phyloP scores from a whole-genome alignment of 2,113 vertebrate species.

The Orycteropus afer region DNA sequence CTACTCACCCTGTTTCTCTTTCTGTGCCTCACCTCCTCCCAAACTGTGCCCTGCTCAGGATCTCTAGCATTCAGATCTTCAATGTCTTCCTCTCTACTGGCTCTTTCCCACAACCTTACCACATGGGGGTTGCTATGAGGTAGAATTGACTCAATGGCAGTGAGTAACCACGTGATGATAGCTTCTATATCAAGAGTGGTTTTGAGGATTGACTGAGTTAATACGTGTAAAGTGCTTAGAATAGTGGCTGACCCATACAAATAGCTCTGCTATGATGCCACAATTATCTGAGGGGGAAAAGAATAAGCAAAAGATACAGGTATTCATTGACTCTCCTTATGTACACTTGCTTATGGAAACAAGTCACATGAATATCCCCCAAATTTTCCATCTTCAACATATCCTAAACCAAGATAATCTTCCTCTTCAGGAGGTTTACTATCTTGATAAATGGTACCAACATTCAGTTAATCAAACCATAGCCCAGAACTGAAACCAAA shows the following conservation, averaged over 20 bases:
- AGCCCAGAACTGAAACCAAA: not conserved
- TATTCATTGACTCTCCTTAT: not conserved
- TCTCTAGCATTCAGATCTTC: not conserved
- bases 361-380: not conserved
- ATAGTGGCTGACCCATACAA: not conserved
- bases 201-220: not conserved
- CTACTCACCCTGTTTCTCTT: too few species aligned
- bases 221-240: too few species aligned
- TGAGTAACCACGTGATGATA: not conserved
- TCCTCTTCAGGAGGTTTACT: not conserved
- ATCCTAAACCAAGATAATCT: not conserved
- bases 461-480: not conserved
- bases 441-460: not conserved
- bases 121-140: too few species aligned
- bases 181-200: not conserved
- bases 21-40: too few species aligned
- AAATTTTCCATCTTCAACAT: not conserved
- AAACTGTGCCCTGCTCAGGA: not conserved
- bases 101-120: not conserved
- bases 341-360: not conserved
- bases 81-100: not conserved
- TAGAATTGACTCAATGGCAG: too few species aligned
- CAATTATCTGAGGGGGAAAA: not conserved
- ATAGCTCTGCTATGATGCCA: not conserved
- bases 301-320: not conserved